Conservation (phyloP, 2,113 vertebrate species). For the Salvator merianae region DNA sequence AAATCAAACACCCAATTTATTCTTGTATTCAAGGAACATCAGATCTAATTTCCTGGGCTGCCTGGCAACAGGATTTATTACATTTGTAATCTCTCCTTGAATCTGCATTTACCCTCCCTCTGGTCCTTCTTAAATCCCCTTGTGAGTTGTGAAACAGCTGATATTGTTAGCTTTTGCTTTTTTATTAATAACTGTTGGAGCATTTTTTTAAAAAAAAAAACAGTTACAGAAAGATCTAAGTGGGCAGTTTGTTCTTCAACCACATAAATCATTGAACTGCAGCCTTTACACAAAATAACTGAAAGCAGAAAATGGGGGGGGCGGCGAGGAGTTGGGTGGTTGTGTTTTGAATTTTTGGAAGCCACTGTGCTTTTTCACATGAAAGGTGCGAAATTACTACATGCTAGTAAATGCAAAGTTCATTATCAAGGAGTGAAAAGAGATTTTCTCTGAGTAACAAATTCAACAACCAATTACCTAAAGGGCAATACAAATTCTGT, state of each 20-base stretch:
- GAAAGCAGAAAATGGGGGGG: background rate
- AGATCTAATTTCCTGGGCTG: slow-evolving; percentile 51
- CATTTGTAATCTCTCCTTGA: slow-evolving; percentile 45
- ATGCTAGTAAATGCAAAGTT: background rate
- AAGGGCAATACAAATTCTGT: background rate
- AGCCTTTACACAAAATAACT: background rate
- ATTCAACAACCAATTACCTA: background rate
- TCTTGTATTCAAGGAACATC: slow-evolving; percentile 47
- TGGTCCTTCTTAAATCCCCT: slow-evolving; percentile 31
- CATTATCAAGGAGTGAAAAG: background rate
- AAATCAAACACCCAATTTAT: slow-evolving; percentile 34
- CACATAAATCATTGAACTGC: slow-evolving; percentile 27
- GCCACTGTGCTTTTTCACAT: background rate
- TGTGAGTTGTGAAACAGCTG: slow-evolving; percentile 40
- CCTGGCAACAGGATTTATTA: slow-evolving; percentile 55
- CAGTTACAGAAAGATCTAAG: background rate
- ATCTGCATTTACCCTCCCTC: slow-evolving; percentile 37
- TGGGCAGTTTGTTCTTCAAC: slow-evolving; percentile 11
- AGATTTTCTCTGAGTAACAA: background rate
- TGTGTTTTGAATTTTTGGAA: background rate
- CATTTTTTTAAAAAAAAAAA: background rate
- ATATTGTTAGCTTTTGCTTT: slow-evolving; percentile 44
- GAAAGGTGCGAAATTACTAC: background rate
- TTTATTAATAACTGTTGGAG: slow-evolving; percentile 40
- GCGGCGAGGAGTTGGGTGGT: too few species aligned